Percentiles rank a stretch among this genome's conserved stretches.
These are phyloP conservation scores for Arnoldichthys spilopterus DNA, from an alignment of 2,797 vertebrate genomes.

Conservation along the genomic window DNA sequence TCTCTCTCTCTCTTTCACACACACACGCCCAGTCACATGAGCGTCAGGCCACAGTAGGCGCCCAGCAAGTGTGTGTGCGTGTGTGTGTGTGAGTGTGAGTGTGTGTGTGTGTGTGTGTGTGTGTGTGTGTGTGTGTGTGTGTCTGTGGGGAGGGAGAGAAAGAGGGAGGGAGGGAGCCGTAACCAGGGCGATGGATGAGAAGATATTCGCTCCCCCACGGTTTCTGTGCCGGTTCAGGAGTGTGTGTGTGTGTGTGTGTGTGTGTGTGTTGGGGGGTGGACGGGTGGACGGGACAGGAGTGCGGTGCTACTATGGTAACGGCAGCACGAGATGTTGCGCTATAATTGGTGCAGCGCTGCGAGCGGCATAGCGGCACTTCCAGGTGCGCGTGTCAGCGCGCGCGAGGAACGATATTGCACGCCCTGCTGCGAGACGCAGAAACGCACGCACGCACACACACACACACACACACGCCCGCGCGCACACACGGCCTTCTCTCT, in stretches of 20 bases:
- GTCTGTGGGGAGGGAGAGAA: constrained; percentile 55
- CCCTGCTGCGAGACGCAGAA: constrained; percentile 57
- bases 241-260: neutral
- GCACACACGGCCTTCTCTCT: constrained; percentile 52
- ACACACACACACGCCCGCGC: too few species aligned
- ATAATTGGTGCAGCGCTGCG: constrained; percentile 87
- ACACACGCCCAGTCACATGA: constrained; percentile 51
- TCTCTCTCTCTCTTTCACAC: constrained; percentile 28
- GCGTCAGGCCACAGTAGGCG: constrained; percentile 31
- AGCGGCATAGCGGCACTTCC: constrained; percentile 74
- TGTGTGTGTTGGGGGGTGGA: neutral
- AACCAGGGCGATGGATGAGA: constrained; percentile 88
- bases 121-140: constrained; percentile 13
- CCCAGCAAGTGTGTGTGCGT: constrained; percentile 41
- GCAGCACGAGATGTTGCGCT: constrained; percentile 85
- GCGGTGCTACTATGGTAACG: constrained; percentile 92
- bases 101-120: constrained; percentile 36
- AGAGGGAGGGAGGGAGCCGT: constrained; percentile 70
- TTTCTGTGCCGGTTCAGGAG: constrained; percentile 75
- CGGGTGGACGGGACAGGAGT: constrained; percentile 74
- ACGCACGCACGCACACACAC: constrained; percentile 60
- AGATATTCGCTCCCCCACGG: constrained; percentile 85
- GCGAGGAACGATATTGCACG: constrained; percentile 61
- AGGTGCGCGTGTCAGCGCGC: constrained; percentile 78
- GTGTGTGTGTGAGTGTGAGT: constrained; percentile 54